These are phyloP conservation scores for Momotus momota DNA, from an alignment of 2,797 vertebrate genomes.

Conservation along the genomic window DNA sequence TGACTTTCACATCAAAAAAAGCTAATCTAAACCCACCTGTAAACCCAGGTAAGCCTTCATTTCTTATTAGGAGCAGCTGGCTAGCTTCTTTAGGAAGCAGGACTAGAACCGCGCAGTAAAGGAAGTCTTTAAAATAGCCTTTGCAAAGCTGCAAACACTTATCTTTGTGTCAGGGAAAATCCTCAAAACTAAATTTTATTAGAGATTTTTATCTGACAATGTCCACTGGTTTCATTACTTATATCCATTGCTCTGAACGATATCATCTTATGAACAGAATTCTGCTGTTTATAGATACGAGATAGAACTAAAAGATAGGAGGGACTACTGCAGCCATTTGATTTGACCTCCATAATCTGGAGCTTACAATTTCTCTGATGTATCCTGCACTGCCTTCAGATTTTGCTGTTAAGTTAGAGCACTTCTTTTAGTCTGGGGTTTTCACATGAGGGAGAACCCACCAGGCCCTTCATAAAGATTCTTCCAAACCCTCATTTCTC, in stretches of 20 bases:
- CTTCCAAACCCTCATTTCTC: neutral
- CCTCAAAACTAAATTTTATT: neutral
- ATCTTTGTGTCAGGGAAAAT: neutral
- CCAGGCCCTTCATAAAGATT: neutral
- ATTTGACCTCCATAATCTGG: neutral
- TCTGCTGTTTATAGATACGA: neutral
- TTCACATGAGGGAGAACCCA: neutral
- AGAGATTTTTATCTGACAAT: neutral
- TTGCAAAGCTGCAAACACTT: neutral
- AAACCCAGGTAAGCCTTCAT: neutral
- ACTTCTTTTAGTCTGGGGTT: neutral
- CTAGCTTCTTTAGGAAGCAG: neutral
- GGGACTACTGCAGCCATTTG: neutral
- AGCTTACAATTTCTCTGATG: neutral
- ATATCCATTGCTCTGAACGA: neutral
- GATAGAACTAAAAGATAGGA: neutral
- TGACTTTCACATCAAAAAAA: slow-evolving; percentile 31
- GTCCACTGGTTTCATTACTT: neutral
- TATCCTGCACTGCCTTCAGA: neutral
- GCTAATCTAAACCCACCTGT: neutral
- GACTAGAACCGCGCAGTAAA: neutral
- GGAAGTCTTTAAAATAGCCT: neutral
- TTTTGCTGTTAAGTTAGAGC: neutral
- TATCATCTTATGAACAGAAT: neutral
- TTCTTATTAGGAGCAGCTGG: neutral